Evolutionary conservation across 2,113 vertebrate genomes (phyloP).

Genomic region (Pseudorasbora parva): DNA sequence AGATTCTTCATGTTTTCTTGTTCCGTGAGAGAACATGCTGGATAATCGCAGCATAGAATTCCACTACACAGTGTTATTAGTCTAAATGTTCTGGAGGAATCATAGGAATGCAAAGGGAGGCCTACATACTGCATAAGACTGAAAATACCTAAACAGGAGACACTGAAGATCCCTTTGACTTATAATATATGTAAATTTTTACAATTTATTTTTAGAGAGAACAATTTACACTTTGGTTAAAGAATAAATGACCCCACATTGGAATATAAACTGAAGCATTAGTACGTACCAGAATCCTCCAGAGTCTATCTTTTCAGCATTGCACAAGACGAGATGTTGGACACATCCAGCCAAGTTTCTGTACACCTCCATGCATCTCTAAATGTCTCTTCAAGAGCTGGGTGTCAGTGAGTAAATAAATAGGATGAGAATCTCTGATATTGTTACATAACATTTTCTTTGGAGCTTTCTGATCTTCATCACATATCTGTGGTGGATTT

Average conservation of each 20-base stretch:
- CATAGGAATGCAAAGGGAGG: not conserved
- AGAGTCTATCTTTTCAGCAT: constrained; percentile 45
- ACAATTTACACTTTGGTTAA: constrained; percentile 39
- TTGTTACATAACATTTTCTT: constrained; percentile 54
- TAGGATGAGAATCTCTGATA: constrained; percentile 31
- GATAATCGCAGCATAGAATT: constrained; percentile 35
- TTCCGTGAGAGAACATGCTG: constrained; percentile 37
- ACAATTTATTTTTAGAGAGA: constrained; percentile 42
- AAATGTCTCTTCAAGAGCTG: constrained; percentile 4
- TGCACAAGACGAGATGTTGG: constrained; percentile 19
- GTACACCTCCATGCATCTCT: constrained; percentile 14
- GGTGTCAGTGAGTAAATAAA: constrained; percentile 43
- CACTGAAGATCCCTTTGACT: not conserved
- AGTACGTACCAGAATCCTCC: constrained; percentile 46
- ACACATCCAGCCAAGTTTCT: constrained; percentile 1
- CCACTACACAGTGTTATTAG: not conserved
- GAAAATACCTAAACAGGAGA: not conserved
- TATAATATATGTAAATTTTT: constrained; percentile 4
- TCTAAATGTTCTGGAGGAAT: constrained; percentile 18
- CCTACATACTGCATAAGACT: not conserved
- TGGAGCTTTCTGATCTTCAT: constrained; percentile 20
- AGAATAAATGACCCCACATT: constrained; percentile 43
- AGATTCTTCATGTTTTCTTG: constrained; percentile 40
- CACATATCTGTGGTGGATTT: constrained; percentile 45
- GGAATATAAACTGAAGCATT: constrained; percentile 64